phyloP scores from a whole-genome alignment of 2,797 vertebrate genomes.

The Chrysolophus pictus region DNA sequence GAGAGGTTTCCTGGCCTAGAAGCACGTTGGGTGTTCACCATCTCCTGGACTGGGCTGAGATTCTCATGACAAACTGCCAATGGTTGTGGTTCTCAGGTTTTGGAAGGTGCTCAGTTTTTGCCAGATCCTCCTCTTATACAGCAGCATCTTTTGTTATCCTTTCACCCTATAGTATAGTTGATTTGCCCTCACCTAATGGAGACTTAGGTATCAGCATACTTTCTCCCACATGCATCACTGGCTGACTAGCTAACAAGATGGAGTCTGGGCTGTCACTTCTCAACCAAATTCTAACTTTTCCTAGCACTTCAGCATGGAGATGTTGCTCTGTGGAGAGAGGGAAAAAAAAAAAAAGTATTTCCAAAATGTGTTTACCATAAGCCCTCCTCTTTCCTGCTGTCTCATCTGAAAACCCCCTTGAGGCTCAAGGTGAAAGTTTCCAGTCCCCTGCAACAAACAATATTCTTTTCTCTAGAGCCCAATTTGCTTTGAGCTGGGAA shows the following conservation, averaged over 20 bases:
- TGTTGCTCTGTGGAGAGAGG: neutral
- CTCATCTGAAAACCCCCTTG: neutral
- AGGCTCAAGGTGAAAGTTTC: neutral
- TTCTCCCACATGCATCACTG: neutral
- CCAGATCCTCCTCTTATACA: neutral
- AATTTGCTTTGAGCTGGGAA: neutral
- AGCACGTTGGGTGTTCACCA: neutral
- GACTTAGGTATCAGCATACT: neutral
- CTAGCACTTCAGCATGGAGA: neutral
- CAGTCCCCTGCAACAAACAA: neutral
- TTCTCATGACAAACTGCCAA: neutral
- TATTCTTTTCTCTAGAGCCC: neutral
- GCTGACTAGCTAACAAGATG: neutral
- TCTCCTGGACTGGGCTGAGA: neutral
- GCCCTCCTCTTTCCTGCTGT: neutral
- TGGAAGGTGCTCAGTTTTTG: neutral
- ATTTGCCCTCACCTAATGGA: neutral
- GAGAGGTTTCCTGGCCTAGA: neutral
- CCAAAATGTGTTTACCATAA: neutral
- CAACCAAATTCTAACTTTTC: neutral
- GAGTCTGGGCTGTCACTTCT: neutral
- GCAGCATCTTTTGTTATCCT: neutral
- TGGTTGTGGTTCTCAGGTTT: neutral
- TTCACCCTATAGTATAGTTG: neutral
- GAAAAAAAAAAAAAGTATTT: neutral